Conservation (phyloP, 1,140 invertebrate genomes). For the Matsumurasca onukii region DNA sequence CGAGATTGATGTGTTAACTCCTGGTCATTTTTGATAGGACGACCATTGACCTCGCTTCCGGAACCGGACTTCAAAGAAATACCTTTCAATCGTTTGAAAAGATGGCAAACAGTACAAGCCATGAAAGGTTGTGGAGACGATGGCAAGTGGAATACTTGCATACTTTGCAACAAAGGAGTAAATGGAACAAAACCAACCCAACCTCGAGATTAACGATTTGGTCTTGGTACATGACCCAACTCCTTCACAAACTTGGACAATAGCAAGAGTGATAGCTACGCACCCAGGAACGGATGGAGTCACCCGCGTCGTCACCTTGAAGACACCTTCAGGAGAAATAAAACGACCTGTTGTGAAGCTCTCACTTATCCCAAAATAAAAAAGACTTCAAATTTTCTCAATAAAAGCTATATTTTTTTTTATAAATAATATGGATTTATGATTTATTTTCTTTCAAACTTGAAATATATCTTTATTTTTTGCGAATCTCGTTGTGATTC, state of each 20-base stretch:
- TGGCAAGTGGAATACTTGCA: slow-evolving; percentile 30
- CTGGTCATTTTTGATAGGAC: slow-evolving; percentile 44
- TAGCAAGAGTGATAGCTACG: slow-evolving; percentile 27
- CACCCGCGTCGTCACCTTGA: not conserved
- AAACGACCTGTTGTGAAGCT: not conserved
- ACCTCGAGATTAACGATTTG: not conserved
- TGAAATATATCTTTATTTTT: no score
- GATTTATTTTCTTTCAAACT: no score
- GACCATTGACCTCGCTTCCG: slow-evolving; percentile 31
- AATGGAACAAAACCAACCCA: not conserved
- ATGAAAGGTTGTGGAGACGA: not conserved
- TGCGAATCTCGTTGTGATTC: no score
- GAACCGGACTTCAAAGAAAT: slow-evolving; percentile 29
- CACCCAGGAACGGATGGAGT: slow-evolving; percentile 25
- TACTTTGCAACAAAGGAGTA: slow-evolving; percentile 32
- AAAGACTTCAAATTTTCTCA: no score
- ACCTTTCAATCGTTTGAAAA: slow-evolving; percentile 34
- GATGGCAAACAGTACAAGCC: slow-evolving; percentile 38
- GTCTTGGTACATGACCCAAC: not conserved
- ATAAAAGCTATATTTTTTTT: no score
- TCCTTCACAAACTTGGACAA: slow-evolving; percentile 38
- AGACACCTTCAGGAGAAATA: not conserved
- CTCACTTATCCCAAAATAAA: not conserved
- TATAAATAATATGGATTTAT: no score
- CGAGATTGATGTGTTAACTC: no score